phyloP scores from a whole-genome alignment of 2,113 vertebrate species.

The Mustela nigripes region DNA sequence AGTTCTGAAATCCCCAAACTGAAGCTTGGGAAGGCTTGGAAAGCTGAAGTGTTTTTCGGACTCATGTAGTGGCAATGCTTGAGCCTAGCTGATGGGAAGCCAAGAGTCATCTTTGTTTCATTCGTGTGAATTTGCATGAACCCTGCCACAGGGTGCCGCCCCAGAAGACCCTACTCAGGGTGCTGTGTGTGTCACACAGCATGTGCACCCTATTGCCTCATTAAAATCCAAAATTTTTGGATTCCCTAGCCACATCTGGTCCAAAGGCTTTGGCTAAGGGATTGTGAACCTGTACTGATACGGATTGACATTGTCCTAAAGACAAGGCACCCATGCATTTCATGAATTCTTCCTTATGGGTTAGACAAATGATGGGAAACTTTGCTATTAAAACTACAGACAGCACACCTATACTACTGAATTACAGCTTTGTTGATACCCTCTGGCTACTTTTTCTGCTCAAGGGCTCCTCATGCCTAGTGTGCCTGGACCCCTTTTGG shows the following conservation, averaged over 20 bases:
- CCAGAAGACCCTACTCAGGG: not conserved
- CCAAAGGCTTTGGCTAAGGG: not conserved
- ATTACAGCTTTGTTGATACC: not conserved
- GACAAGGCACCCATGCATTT: not conserved
- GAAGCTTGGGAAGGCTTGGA: not conserved
- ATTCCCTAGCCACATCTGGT: not conserved
- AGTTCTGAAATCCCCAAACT: not conserved
- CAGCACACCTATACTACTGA: not conserved
- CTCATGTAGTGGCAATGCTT: not conserved
- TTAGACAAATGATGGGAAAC: not conserved
- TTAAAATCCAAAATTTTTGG: not conserved
- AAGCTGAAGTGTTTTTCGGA: not conserved
- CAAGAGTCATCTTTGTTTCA: not conserved
- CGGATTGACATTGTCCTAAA: too few species aligned
- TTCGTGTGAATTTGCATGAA: accelerated
- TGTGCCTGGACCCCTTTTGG: not conserved
- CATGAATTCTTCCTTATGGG: not conserved
- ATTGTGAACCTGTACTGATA: not conserved
- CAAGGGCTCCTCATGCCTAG: not conserved
- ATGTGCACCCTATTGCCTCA: not conserved
- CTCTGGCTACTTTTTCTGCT: not conserved
- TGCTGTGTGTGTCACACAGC: too few species aligned
- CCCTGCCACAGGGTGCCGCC: not conserved
- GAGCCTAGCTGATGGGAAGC: not conserved
- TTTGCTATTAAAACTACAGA: not conserved